These are phyloP conservation scores for Ennomos erosarius DNA, from an alignment of 2,888 invertebrate genomes.

Conservation along the genomic window DNA sequence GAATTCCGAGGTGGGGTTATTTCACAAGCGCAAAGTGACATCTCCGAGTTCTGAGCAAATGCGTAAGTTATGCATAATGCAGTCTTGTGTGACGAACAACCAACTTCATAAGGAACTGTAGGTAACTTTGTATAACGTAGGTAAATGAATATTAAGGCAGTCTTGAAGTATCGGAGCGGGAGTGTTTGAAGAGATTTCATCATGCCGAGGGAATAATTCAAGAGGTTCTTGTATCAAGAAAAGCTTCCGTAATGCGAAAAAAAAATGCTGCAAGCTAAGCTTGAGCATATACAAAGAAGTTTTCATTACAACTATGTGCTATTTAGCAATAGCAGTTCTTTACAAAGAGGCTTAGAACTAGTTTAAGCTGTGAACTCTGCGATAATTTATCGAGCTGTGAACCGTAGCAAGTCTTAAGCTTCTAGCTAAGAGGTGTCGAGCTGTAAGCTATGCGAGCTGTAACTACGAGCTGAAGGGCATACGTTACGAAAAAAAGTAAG, in stretches of 20 bases:
- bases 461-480: too few relatives aligned
- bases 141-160: conserved; percentile 39
- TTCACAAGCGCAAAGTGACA: conserved; percentile 7
- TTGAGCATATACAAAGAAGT: too few relatives aligned
- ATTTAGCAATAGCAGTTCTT: too few relatives aligned
- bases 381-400: too few relatives aligned
- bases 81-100: conserved; percentile 13
- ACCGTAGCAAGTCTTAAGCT: too few relatives aligned
- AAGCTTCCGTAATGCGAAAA: neutral
- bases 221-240: neutral
- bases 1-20: neutral
- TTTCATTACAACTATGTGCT: too few relatives aligned
- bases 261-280: too few relatives aligned
- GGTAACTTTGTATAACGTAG: conserved; percentile 5
- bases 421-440: too few relatives aligned
- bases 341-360: too few relatives aligned
- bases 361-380: too few relatives aligned
- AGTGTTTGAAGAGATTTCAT: conserved; percentile 32
- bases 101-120: conserved; percentile 12
- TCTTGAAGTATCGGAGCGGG: conserved; percentile 31
- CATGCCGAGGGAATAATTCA: conserved; percentile 7
- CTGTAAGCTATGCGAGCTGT: too few relatives aligned
- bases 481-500: too few relatives aligned
- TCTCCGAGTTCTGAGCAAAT: conserved; percentile 14
- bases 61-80: conserved; percentile 26